Conservation (phyloP, 1,140 invertebrate species). For the Venustaconcha ellipsiformis region DNA sequence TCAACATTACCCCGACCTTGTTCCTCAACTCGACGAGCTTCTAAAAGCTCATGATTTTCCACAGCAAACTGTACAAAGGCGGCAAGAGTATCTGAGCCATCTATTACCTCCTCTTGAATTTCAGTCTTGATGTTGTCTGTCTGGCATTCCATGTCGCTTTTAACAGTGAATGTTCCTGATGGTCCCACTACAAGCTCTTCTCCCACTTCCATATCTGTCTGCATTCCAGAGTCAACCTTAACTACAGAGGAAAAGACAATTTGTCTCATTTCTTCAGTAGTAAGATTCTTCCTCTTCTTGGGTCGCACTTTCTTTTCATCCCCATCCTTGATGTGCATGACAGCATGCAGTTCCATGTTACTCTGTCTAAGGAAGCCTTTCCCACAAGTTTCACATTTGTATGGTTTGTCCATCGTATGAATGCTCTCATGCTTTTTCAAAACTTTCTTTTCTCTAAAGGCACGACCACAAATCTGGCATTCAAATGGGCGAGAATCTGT, state of each 20-base stretch:
- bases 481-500: slow-evolving; percentile 29
- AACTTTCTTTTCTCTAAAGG: slow-evolving; percentile 24
- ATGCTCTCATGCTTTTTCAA: slow-evolving; percentile 22
- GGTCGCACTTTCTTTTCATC: neutral
- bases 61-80: slow-evolving; percentile 28
- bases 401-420: slow-evolving; percentile 27
- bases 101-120: neutral
- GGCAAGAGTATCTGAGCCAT: slow-evolving; percentile 7
- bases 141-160: no score
- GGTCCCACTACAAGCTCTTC: neutral
- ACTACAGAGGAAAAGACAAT: slow-evolving; percentile 21
- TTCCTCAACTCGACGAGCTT: no score
- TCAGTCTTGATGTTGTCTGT: no score
- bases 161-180: neutral
- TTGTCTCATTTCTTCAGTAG: slow-evolving; percentile 20
- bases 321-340: slow-evolving; percentile 23
- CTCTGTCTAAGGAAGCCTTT: slow-evolving; percentile 25
- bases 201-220: slow-evolving; percentile 13
- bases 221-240: slow-evolving; percentile 23
- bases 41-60: neutral
- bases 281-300: slow-evolving; percentile 12
- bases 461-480: slow-evolving; percentile 25
- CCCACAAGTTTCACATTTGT: slow-evolving; percentile 30
- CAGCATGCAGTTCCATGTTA: slow-evolving; percentile 22
- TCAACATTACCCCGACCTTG: no score